Evolutionary conservation across 2,797 vertebrate species (phyloP).

Genomic region (Craterocephalus amniculus): DNA sequence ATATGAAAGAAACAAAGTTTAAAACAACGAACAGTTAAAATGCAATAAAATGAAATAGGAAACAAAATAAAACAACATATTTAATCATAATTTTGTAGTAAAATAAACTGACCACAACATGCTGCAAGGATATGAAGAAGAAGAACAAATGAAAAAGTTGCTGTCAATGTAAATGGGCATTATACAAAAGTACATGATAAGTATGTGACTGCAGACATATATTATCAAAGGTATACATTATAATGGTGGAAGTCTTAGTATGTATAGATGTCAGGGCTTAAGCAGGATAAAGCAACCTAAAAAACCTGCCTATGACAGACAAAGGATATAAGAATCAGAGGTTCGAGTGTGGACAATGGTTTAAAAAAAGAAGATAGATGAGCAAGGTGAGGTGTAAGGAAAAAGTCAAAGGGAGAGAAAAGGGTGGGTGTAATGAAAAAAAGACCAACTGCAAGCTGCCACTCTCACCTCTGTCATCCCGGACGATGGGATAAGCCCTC

Average conservation of each 20-base stretch:
- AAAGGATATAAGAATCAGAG: not conserved
- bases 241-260: too few relatives aligned
- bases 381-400: conserved; percentile 1
- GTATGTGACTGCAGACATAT: conserved; percentile 1
- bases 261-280: conserved; percentile 22
- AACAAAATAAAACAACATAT: too few relatives aligned
- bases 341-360: conserved; percentile 1
- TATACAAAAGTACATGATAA: conserved; percentile 22
- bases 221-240: not conserved
- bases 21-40: too few relatives aligned
- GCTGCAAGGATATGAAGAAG: too few relatives aligned
- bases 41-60: too few relatives aligned
- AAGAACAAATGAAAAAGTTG: conserved; percentile 21
- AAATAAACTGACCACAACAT: too few relatives aligned
- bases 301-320: not conserved
- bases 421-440: conserved; percentile 11
- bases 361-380: conserved; percentile 1
- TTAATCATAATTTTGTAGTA: too few relatives aligned
- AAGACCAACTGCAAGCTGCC: conserved; percentile 6
- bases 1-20: too few relatives aligned
- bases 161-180: conserved; percentile 34
- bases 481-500: conserved; percentile 79
- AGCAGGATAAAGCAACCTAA: conserved; percentile 34
- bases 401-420: conserved; percentile 8
- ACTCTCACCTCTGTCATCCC: conserved; percentile 81